Percentiles rank a stretch among this genome's conserved stretches.
These are phyloP conservation scores for Danaus melanippus DNA, from an alignment of 1,140 invertebrate species.

Conservation along the genomic window DNA sequence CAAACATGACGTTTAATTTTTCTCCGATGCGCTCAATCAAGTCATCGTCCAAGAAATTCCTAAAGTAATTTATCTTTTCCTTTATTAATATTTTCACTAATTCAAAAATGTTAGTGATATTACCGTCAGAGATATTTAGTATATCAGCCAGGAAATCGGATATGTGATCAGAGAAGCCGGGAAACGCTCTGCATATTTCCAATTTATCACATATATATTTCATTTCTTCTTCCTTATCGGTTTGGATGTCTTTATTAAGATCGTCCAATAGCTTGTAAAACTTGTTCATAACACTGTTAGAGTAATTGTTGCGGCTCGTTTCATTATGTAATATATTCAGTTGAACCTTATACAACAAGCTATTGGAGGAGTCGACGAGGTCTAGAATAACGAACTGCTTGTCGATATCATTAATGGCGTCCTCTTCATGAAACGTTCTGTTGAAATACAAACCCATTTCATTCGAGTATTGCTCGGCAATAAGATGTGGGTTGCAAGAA, in stretches of 20 bases:
- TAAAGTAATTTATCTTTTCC: constrained; percentile 11
- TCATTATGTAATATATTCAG: too few relatives aligned
- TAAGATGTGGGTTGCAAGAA: too few relatives aligned
- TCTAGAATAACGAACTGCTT: constrained; percentile 16
- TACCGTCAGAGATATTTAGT: constrained; percentile 12
- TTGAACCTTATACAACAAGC: too few relatives aligned
- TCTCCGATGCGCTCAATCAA: constrained; percentile 3
- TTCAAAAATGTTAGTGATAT: constrained; percentile 2
- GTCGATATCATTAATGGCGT: constrained; percentile 10
- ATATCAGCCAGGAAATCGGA: constrained; percentile 12
- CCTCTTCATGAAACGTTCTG: not conserved
- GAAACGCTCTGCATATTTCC: constrained; percentile 14
- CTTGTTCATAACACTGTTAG: too few relatives aligned
- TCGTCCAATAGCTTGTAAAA: too few relatives aligned
- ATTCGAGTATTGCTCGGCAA: too few relatives aligned
- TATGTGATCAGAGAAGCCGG: constrained; percentile 15
- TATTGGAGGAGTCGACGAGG: constrained; percentile 8
- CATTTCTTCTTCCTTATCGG: constrained; percentile 11
- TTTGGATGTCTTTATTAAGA: too few relatives aligned
- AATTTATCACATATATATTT: constrained; percentile 13
- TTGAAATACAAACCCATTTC: too few relatives aligned
- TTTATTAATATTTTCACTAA: constrained; percentile 6
- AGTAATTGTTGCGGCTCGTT: too few relatives aligned
- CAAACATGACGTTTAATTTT: constrained; percentile 8
- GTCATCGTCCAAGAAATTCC: constrained; percentile 6